phyloP scores from a whole-genome alignment of 53 echinoderm and acorn worm genomes.

The Mesocentrotus franciscanus region DNA sequence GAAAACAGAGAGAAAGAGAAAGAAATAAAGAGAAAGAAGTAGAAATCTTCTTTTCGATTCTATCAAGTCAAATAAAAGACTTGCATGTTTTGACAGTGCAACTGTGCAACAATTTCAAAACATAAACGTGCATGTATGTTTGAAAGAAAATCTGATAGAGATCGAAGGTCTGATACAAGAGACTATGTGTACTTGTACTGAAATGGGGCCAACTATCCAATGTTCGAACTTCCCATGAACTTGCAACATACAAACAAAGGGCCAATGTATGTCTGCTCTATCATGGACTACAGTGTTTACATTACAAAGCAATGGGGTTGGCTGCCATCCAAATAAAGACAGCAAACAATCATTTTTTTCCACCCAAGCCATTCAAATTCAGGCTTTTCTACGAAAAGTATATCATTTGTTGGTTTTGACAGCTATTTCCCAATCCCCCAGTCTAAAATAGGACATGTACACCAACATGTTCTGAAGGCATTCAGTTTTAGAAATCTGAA shows the following conservation, averaged over 20 bases:
- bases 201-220: not conserved
- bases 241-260: not conserved
- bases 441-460: too few relatives aligned
- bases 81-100: too few relatives aligned
- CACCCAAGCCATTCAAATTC: not conserved
- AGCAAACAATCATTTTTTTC: constrained; percentile 21
- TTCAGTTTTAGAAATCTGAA: too few relatives aligned
- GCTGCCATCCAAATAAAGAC: constrained; percentile 28
- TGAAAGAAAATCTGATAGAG: too few relatives aligned
- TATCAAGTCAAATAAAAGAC: too few relatives aligned
- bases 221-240: constrained; percentile 40
- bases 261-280: not conserved
- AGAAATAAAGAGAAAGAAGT: too few relatives aligned
- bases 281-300: not conserved
- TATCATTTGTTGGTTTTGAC: not conserved
- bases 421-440: not conserved
- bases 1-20: too few relatives aligned
- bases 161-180: not conserved
- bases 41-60: too few relatives aligned
- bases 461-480: not conserved
- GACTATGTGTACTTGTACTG: constrained; percentile 28
- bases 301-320: not conserved
- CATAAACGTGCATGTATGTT: too few relatives aligned
- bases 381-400: not conserved
- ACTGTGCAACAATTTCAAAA: too few relatives aligned